These are phyloP conservation scores for Caretta caretta DNA, from an alignment of 2,113 vertebrate species.

Conservation along the genomic window DNA sequence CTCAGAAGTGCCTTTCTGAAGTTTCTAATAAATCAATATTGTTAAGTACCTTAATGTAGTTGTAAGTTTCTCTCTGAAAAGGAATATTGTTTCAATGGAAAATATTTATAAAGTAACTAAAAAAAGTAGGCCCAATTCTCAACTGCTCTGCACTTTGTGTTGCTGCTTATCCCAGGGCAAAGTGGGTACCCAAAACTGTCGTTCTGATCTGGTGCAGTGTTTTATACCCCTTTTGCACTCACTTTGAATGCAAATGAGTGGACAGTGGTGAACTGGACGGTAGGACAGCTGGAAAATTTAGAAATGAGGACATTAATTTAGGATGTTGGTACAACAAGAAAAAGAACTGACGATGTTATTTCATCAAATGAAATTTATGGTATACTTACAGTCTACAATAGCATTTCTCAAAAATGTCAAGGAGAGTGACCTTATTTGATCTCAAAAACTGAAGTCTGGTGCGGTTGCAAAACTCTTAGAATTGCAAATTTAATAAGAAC, in stretches of 20 bases:
- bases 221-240: background rate
- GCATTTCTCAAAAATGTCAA: constrained; percentile 44
- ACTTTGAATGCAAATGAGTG: background rate
- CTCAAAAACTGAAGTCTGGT: background rate
- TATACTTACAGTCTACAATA: background rate
- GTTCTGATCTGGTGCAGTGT: background rate
- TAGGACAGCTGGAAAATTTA: fast-evolving
- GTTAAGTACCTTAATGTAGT: background rate
- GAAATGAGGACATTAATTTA: background rate
- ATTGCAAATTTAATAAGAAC: constrained; percentile 46
- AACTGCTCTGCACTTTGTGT: background rate
- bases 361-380: background rate
- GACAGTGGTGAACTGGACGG: background rate
- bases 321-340: background rate
- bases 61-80: background rate
- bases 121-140: too few relatives aligned
- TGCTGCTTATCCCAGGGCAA: background rate
- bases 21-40: background rate
- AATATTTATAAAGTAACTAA: too few relatives aligned
- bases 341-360: constrained; percentile 21
- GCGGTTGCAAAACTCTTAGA: constrained; percentile 17
- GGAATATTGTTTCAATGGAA: background rate
- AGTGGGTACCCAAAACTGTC: background rate
- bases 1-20: background rate
- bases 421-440: constrained; percentile 24